These are phyloP conservation scores for Artibeus lituratus DNA, from an alignment of 2,797 vertebrate species.

Conservation along the genomic window DNA sequence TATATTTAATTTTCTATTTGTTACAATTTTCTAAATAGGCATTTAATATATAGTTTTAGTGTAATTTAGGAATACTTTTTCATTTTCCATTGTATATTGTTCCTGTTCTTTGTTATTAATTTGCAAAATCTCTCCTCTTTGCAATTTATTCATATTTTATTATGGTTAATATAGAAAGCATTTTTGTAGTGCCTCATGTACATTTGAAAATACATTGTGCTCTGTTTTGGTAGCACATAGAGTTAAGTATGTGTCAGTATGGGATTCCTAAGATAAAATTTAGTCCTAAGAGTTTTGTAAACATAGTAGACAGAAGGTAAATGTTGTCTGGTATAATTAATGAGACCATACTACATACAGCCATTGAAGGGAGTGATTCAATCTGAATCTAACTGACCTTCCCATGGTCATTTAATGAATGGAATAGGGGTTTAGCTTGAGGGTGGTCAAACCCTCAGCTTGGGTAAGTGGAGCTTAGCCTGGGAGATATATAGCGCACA, in stretches of 20 bases:
- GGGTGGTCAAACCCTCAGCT: not conserved
- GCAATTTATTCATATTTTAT: slow-evolving; percentile 5
- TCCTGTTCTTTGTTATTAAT: not conserved
- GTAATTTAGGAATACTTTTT: slow-evolving; percentile 32
- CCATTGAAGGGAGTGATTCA: not conserved
- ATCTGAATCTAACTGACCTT: not conserved
- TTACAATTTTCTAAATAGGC: not conserved
- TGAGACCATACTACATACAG: not conserved
- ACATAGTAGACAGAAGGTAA: not conserved
- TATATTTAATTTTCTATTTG: not conserved
- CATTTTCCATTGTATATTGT: not conserved
- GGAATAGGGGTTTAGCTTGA: not conserved
- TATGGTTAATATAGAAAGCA: not conserved
- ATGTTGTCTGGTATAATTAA: not conserved
- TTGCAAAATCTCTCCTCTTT: not conserved
- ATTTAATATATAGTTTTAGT: not conserved
- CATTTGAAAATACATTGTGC: not conserved
- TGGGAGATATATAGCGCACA: not conserved
- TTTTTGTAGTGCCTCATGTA: not conserved
- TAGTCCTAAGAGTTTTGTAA: not conserved
- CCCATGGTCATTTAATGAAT: not conserved
- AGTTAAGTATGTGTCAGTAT: not conserved
- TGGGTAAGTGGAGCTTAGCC: not conserved
- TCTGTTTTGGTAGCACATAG: not conserved
- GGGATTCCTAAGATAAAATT: not conserved